These are phyloP conservation scores for Hippocampus abdominalis DNA, from an alignment of 2,113 vertebrate genomes.

Conservation along the genomic window DNA sequence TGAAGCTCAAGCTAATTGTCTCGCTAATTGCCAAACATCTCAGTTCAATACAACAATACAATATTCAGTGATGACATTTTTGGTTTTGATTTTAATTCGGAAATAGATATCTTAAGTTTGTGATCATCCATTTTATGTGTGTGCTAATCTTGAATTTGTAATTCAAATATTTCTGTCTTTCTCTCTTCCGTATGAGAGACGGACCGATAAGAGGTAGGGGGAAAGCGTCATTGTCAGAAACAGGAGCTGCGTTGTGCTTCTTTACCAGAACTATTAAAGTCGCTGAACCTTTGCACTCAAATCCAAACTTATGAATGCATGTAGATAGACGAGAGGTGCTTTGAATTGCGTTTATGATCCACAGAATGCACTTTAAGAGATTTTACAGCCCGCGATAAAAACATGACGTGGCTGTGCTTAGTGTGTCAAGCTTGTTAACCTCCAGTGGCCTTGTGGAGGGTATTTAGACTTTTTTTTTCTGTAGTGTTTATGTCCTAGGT, in stretches of 20 bases:
- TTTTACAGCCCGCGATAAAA: background rate
- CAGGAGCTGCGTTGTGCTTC: slow-evolving; percentile 23
- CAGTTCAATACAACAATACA: no score
- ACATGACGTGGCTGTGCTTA: background rate
- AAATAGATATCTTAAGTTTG: no score
- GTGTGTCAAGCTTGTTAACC: background rate
- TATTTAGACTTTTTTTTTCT: background rate
- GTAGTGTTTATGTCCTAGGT: no score
- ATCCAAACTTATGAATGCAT: background rate
- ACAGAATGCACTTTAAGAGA: background rate
- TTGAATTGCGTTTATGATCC: background rate
- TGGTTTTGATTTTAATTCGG: no score
- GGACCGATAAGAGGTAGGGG: slow-evolving; percentile 19
- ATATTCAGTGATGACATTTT: no score
- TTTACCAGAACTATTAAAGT: slow-evolving; percentile 26
- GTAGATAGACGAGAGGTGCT: background rate
- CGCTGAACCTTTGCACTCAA: background rate
- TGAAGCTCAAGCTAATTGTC: no score
- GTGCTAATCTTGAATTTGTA: no score
- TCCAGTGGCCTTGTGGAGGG: background rate
- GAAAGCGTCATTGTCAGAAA: slow-evolving; percentile 37
- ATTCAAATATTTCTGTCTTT: no score
- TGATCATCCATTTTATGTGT: no score
- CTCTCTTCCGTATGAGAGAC: slow-evolving; percentile 4
- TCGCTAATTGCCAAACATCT: no score